Conservation (phyloP, 1,140 invertebrate species). For the Mya arenaria region DNA sequence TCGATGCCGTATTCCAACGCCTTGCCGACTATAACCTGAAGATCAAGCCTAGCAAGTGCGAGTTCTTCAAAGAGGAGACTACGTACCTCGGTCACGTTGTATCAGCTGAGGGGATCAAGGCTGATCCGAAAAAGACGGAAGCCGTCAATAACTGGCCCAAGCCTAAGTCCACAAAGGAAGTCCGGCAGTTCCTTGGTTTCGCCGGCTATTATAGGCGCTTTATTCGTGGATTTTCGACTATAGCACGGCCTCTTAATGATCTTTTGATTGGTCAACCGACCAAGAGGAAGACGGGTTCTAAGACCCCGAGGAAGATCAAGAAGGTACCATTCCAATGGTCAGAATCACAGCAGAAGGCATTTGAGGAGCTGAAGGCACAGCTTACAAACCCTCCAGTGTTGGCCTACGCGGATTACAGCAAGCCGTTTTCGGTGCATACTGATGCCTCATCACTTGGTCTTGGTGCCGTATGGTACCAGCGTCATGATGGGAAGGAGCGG, state of each 20-base stretch:
- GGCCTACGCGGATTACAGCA: conserved; percentile 16
- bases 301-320: not conserved
- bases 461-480: conserved; percentile 18
- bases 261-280: conserved; percentile 38
- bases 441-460: conserved; percentile 9
- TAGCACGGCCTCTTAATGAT: conserved; percentile 38
- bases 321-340: conserved; percentile 1
- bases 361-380: not conserved
- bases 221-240: conserved; percentile 58
- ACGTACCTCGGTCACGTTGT: conserved; percentile 28
- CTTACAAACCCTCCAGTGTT: conserved; percentile 9
- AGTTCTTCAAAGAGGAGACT: conserved; percentile 20
- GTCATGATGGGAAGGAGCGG: conserved; percentile 5
- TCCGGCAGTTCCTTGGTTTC: conserved; percentile 67
- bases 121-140: conserved; percentile 13
- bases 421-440: conserved; percentile 20
- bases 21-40: not conserved
- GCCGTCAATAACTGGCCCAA: not conserved
- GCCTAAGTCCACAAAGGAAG: not conserved
- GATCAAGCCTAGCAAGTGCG: conserved; percentile 36
- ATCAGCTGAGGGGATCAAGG: conserved; percentile 1
- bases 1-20: not conserved
- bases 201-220: conserved; percentile 64
- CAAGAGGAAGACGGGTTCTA: conserved; percentile 8
- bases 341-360: conserved; percentile 1